Conservation (phyloP, 2,888 invertebrate species). For the Eupeodes luniger region DNA sequence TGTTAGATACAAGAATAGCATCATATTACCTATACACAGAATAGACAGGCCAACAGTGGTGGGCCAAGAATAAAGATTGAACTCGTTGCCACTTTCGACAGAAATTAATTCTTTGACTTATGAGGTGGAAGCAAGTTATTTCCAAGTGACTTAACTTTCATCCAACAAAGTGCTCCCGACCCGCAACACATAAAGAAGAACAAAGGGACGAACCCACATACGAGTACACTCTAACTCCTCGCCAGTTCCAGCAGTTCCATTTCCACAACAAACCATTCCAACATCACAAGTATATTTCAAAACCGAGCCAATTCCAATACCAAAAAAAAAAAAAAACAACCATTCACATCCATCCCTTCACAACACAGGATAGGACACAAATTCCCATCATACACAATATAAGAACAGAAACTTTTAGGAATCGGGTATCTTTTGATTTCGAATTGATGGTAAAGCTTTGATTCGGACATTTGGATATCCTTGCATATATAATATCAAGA, state of each 20-base stretch:
- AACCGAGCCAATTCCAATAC: conserved; percentile 12
- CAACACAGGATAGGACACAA: neutral
- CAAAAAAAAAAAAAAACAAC: conserved; percentile 20
- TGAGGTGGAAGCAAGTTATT: conserved; percentile 73
- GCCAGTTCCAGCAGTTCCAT: no score
- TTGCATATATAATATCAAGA: no score
- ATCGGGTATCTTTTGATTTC: conserved; percentile 57
- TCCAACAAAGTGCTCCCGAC: conserved; percentile 74
- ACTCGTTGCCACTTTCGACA: conserved; percentile 73
- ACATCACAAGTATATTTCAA: neutral
- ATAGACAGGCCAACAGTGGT: conserved; percentile 13
- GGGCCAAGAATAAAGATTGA: conserved; percentile 54
- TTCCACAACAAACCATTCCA: neutral
- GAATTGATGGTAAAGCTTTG: conserved; percentile 59
- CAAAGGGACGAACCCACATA: conserved; percentile 42
- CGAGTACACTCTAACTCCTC: neutral
- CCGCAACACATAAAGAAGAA: conserved; percentile 64
- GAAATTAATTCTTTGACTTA: conserved; percentile 76
- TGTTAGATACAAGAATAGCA: neutral
- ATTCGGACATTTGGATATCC: conserved; percentile 38
- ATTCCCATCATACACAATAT: neutral
- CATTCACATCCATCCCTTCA: neutral
- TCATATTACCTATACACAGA: no score
- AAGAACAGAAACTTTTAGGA: neutral
- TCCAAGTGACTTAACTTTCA: conserved; percentile 76